phyloP scores from a whole-genome alignment of 2,113 vertebrate species.

The Anser brachyrhynchus region DNA sequence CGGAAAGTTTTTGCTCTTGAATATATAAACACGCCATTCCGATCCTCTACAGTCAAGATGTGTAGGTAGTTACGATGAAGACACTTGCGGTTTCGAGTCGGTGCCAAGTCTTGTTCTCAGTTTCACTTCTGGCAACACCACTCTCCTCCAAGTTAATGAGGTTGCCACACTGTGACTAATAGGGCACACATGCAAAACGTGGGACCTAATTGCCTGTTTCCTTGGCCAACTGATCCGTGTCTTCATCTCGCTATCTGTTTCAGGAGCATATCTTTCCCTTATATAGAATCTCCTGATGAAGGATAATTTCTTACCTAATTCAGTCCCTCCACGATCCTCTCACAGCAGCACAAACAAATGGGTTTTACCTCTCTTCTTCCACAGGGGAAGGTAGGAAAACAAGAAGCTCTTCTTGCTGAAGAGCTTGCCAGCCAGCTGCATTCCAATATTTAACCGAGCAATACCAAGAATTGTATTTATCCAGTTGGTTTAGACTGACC shows the following conservation, averaged over 20 bases:
- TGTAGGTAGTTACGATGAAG: not conserved
- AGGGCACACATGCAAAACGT: not conserved
- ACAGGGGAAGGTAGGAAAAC: not conserved
- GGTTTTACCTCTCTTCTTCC: not conserved
- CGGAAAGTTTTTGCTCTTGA: not conserved
- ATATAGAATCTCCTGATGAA: not conserved
- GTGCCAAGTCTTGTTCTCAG: constrained; percentile 50
- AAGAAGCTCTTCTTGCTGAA: not conserved
- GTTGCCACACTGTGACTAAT: constrained; percentile 25
- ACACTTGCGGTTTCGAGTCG: constrained; percentile 31
- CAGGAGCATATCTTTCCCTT: constrained; percentile 12
- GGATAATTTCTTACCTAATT: constrained; percentile 27
- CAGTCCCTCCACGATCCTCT: not conserved
- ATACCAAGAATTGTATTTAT: not conserved
- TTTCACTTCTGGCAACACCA: constrained; percentile 16
- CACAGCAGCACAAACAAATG: not conserved
- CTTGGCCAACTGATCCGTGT: not conserved
- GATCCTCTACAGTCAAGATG: not conserved
- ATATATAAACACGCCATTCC: not conserved
- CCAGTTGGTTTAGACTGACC: not conserved
- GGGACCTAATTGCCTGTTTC: not conserved
- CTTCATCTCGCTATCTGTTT: constrained; percentile 17
- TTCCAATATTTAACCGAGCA: not conserved
- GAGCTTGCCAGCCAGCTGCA: not conserved
- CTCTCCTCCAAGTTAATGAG: constrained; percentile 37